Percentiles rank a stretch among this genome's conserved stretches.
Conservation (phyloP, 2,888 invertebrate genomes). For the Tridacna gigas region DNA sequence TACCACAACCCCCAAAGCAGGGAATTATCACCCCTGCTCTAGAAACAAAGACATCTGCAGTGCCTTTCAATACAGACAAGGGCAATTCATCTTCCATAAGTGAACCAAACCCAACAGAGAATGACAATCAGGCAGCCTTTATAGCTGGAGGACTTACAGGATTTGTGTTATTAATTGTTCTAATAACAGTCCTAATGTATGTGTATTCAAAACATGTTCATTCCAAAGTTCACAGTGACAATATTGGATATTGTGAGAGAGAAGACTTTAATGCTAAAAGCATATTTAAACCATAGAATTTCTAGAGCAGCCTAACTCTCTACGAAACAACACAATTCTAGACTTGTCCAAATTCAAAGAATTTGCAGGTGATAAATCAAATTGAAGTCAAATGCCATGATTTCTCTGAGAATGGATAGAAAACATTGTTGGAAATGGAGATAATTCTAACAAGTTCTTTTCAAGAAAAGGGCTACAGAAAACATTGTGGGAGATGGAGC, state of each 20-base stretch:
- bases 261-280: conserved; percentile 20
- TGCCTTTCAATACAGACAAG: not conserved
- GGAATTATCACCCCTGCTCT: conserved; percentile 41
- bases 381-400: no score
- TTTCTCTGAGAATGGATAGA: no score
- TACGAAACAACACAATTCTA: no score
- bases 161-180: not conserved
- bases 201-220: not conserved
- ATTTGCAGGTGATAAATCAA: no score
- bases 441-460: no score
- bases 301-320: no score
- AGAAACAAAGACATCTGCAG: conserved; percentile 23
- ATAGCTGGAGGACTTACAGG: conserved; percentile 9
- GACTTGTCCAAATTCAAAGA: no score
- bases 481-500: no score
- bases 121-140: conserved; percentile 12
- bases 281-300: not conserved
- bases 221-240: conserved; percentile 10
- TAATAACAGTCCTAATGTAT: not conserved
- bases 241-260: conserved; percentile 6
- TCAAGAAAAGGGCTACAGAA: no score
- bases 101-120: not conserved
- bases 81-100: not conserved
- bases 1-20: conserved; percentile 48
- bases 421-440: no score